These are phyloP conservation scores for Apamea sordens DNA, from an alignment of 2,888 invertebrate species.

Conservation along the genomic window DNA sequence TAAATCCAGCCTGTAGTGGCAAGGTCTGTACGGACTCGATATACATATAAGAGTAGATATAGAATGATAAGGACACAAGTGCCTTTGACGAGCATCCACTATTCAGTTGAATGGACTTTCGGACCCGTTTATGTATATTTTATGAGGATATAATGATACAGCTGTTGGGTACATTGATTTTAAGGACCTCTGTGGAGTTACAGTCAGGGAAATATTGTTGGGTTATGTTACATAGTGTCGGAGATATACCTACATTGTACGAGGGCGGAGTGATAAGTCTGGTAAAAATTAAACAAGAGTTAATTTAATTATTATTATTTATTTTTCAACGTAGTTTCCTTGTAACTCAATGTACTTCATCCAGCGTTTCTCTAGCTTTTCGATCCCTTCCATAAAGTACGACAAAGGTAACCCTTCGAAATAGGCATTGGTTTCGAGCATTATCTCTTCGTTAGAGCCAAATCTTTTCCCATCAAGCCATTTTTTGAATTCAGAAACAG, in stretches of 20 bases:
- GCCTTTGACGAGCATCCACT: slow-evolving; percentile 38
- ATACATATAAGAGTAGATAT: background rate
- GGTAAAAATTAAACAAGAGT: too few relatives aligned
- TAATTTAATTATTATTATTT: too few relatives aligned
- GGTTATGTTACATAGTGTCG: background rate
- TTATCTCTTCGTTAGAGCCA: too few relatives aligned
- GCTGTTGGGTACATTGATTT: slow-evolving; percentile 42
- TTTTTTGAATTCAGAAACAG: too few relatives aligned
- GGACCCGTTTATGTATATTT: slow-evolving; percentile 35
- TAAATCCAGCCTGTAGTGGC: slow-evolving; percentile 13
- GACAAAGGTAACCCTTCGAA: too few relatives aligned
- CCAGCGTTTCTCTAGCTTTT: too few relatives aligned
- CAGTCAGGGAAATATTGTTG: background rate
- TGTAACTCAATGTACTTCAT: too few relatives aligned
- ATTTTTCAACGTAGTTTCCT: too few relatives aligned
- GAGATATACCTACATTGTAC: background rate
- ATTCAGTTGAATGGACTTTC: slow-evolving; percentile 28
- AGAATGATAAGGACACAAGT: slow-evolving; percentile 17
- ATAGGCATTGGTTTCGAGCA: too few relatives aligned
- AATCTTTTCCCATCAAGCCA: too few relatives aligned
- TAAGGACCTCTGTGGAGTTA: slow-evolving; percentile 28
- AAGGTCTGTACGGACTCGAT: slow-evolving; percentile 20
- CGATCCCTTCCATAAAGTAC: too few relatives aligned
- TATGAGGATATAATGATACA: slow-evolving; percentile 32
- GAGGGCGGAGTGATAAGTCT: too few relatives aligned